Evolutionary conservation across 2,797 vertebrate genomes (phyloP).

Genomic region (Intellagama lesueurii): DNA sequence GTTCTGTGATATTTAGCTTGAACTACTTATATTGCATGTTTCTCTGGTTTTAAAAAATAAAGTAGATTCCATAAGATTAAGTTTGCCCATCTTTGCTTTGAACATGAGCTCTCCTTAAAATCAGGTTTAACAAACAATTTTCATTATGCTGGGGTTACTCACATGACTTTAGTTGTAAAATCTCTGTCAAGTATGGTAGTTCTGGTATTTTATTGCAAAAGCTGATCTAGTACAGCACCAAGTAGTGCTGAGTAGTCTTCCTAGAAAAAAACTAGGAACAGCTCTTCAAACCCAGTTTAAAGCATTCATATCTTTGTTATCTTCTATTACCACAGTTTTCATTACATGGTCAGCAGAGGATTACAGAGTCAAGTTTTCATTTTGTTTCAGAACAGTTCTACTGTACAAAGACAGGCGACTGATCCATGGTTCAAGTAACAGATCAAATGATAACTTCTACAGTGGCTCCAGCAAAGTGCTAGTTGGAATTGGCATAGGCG

Average conservation of each 20-base stretch:
- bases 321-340: neutral
- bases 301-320: neutral
- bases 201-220: slow-evolving; percentile 13
- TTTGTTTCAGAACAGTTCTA: neutral
- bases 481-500: neutral
- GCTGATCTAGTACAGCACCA: neutral
- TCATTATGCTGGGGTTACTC: neutral
- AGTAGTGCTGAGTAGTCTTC: neutral
- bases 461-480: neutral
- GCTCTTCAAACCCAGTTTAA: neutral
- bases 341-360: neutral
- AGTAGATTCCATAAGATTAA: neutral
- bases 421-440: neutral
- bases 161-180: neutral
- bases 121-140: slow-evolving; percentile 7
- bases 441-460: neutral
- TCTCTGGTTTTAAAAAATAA: neutral
- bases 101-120: slow-evolving; percentile 3
- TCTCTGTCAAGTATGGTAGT: neutral
- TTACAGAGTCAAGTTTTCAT: neutral
- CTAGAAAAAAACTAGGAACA: neutral
- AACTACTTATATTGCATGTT: neutral
- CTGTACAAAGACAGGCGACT: neutral
- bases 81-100: neutral
- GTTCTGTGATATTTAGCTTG: neutral